Evolutionary conservation across 2,888 invertebrate species (phyloP).

Genomic region (Drosophila demipolita): DNA sequence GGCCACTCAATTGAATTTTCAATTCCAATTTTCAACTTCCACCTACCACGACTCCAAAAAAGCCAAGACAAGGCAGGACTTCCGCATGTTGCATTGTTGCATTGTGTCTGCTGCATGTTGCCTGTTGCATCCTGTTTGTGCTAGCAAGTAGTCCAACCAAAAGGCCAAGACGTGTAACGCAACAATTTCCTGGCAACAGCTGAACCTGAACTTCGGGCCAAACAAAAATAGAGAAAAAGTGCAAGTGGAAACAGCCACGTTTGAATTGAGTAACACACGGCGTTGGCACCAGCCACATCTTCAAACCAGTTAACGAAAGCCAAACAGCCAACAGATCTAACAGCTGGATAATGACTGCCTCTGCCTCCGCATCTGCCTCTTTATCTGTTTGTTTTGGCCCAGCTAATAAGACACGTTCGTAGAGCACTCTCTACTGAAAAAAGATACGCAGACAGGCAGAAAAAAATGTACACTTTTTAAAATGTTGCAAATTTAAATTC

Average conservation of each 20-base stretch:
- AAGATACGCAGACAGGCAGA: conserved; percentile 19
- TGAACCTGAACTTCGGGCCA: conserved; percentile 83
- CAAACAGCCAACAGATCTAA: conserved; percentile 32
- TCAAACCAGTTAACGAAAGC: conserved; percentile 38
- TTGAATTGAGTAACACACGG: conserved; percentile 55
- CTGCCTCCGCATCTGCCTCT: conserved; percentile 1
- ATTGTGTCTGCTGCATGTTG: conserved; percentile 31
- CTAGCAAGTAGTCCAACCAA: conserved; percentile 78
- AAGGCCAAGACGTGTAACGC: conserved; percentile 36
- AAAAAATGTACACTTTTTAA: conserved; percentile 30
- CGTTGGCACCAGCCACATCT: conserved; percentile 22
- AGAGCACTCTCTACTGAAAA: too few relatives aligned
- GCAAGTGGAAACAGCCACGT: conserved; percentile 43
- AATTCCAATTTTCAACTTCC: conserved; percentile 53
- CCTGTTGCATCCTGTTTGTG: conserved; percentile 57
- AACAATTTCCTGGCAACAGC: conserved; percentile 73
- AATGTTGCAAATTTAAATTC: background rate
- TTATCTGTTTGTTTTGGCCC: conserved; percentile 4
- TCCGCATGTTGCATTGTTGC: conserved; percentile 55
- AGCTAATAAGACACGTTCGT: conserved; percentile 26
- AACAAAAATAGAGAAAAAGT: conserved; percentile 42
- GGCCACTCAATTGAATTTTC: conserved; percentile 27
- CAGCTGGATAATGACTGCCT: conserved; percentile 31
- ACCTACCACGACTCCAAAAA: conserved; percentile 37
- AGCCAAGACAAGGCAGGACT: conserved; percentile 31